phyloP scores from a whole-genome alignment of 2,113 vertebrate genomes.

The Struthidea cinerea region DNA sequence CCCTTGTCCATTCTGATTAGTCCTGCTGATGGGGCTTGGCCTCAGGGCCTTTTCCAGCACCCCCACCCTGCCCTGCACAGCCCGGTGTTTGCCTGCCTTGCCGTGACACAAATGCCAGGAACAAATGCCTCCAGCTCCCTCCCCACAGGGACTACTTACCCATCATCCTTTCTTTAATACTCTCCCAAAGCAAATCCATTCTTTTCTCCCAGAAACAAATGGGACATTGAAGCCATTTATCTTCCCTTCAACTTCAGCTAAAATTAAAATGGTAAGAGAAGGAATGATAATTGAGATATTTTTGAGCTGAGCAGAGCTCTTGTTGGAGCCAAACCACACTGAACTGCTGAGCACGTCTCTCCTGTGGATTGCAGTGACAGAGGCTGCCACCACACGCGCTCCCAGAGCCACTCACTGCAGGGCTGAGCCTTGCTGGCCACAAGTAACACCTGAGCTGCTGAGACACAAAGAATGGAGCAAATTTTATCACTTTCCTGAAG shows the following conservation, averaged over 20 bases:
- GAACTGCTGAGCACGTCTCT: neutral
- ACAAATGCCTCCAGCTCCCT: neutral
- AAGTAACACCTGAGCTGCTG: neutral
- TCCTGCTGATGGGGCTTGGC: neutral
- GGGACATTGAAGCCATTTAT: neutral
- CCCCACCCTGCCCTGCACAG: neutral
- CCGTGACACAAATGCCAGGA: neutral
- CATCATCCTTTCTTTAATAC: neutral
- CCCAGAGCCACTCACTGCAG: fast-evolving
- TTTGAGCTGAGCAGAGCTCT: neutral
- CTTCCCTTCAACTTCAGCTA: neutral
- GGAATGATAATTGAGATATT: neutral
- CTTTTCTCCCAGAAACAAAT: neutral
- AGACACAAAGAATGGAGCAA: neutral
- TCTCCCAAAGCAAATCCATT: neutral
- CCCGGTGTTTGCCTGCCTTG: neutral
- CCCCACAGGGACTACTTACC: neutral
- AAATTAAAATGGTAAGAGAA: neutral
- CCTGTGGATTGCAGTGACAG: neutral
- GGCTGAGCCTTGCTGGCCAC: neutral
- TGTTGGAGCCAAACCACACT: neutral
- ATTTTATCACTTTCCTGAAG: neutral
- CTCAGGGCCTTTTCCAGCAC: neutral
- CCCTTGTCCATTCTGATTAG: neutral
- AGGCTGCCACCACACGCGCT: neutral